Evolutionary conservation across 1,140 invertebrate genomes (phyloP).

Genomic region (Hylaeus volcanicus): DNA sequence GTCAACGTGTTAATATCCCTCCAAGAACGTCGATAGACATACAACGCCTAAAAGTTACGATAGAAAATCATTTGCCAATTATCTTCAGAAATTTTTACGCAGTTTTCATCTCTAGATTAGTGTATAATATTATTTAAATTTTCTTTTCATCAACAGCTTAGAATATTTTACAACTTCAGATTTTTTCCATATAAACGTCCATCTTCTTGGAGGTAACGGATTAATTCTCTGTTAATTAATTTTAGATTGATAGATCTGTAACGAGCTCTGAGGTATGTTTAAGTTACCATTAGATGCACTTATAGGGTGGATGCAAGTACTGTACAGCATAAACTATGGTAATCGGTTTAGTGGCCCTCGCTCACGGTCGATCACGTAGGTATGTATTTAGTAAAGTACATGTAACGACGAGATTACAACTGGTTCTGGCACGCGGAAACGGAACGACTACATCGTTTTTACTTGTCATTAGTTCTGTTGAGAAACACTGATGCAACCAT

Average conservation of each 20-base stretch:
- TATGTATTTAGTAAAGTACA: constrained; percentile 37
- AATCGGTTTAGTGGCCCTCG: constrained; percentile 46
- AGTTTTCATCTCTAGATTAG: no score
- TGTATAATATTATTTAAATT: no score
- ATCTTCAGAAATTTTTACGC: no score
- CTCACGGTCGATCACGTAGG: constrained; percentile 33
- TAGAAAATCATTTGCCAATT: no score
- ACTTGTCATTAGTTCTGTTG: no score
- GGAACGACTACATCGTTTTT: no score
- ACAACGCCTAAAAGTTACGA: no score
- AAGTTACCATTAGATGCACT: constrained; percentile 37
- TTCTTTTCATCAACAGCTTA: no score
- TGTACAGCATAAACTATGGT: constrained; percentile 32
- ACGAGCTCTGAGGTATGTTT: constrained; percentile 22
- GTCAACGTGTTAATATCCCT: no score
- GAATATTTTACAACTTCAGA: no score
- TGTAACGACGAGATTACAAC: constrained; percentile 20
- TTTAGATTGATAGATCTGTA: constrained; percentile 28
- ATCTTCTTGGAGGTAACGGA: background rate
- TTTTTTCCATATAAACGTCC: background rate
- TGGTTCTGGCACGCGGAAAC: background rate
- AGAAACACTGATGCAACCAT: no score
- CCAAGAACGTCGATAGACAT: no score
- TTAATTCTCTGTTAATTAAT: constrained; percentile 3
- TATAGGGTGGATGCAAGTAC: constrained; percentile 16